Evolutionary conservation across 2,113 vertebrate genomes (phyloP), one percentile per base, ranked within the genome.

Genomic region (Capreolus pygargus): DNA sequence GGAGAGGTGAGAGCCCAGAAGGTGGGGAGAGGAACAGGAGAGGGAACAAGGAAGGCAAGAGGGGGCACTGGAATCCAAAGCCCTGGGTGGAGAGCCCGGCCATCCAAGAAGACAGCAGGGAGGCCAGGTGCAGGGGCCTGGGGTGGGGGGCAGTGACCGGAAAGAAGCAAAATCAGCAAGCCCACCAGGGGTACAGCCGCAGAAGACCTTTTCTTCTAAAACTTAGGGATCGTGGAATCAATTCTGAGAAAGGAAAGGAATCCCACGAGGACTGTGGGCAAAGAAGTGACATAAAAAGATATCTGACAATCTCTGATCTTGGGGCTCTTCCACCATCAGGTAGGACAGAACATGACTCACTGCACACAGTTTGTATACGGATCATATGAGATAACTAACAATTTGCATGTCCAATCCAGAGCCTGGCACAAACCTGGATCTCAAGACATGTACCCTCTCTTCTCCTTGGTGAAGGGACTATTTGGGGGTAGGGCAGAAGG

Each of bases 121-220:
- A 78, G 12, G 47, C 45, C 23, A 58, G 33, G n/a, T 0, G 12
- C 33, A 1, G 7, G 2, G 25, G 25, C 2, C 36, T 12, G 67
- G 61, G 5, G 2, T 2, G 9, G 4, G 17, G 8, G 1, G 47
- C 36, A 10, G 19, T 23, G 10, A 39, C 19, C 5, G 0, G n/a
- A 23, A 74, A 39, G n/a, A 12, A 78, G 33, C 7, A 3, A 58
- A 76, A 50, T 33, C 85, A 43, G 2, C 6, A 39, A 92, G 36
- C 54, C 6, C 33, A 43, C 2, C n/a, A 36, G 4, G 64, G 3
- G 13, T 55, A 39, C 45, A 57, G 36, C 30, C 5, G 6, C 5
- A 28, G 14, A n/a, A 50, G 10, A 6, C 33, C 45, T 92, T 52
- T 52, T 36, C 60, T 76, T 60, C 74, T 13, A 36, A 19, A 25